Conservation (phyloP, 2,113 vertebrate genomes). For the Telmatochromis sp. region DNA sequence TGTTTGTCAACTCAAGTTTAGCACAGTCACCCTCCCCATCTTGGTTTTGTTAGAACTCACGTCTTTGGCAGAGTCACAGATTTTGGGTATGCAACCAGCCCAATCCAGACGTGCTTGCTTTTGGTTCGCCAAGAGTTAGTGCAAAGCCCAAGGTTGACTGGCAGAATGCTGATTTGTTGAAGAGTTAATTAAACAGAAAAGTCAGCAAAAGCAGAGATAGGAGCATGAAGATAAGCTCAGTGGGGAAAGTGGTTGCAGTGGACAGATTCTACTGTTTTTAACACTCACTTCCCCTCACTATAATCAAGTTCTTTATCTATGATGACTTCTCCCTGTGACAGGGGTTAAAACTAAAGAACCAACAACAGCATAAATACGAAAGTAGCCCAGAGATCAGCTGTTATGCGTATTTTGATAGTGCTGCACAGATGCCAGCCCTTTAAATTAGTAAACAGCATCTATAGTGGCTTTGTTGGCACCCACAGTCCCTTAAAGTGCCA, state of each 20-base stretch:
- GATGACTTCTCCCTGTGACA: not conserved
- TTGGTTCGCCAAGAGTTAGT: not conserved
- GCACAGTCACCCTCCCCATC: not conserved
- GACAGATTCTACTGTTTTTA: not conserved
- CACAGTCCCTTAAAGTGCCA: not conserved
- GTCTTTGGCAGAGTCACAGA: not conserved
- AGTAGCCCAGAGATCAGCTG: not conserved
- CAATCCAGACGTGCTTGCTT: accelerated
- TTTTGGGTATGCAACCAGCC: not conserved
- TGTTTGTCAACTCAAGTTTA: not conserved
- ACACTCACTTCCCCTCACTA: not conserved
- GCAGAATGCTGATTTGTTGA: not conserved
- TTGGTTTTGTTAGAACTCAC: not conserved
- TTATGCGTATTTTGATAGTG: not conserved
- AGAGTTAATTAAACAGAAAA: not conserved
- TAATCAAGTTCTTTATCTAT: not conserved
- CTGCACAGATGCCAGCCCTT: not conserved
- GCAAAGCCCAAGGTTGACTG: not conserved
- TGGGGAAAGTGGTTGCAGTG: not conserved
- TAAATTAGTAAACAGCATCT: not conserved
- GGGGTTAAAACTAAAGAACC: not conserved
- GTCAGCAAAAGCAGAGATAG: not conserved
- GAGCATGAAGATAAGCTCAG: not conserved
- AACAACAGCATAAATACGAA: not conserved
- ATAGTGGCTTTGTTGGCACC: not conserved